Conservation (phyloP, 2,888 invertebrate genomes). For the Pachymerium ferrugineum region DNA sequence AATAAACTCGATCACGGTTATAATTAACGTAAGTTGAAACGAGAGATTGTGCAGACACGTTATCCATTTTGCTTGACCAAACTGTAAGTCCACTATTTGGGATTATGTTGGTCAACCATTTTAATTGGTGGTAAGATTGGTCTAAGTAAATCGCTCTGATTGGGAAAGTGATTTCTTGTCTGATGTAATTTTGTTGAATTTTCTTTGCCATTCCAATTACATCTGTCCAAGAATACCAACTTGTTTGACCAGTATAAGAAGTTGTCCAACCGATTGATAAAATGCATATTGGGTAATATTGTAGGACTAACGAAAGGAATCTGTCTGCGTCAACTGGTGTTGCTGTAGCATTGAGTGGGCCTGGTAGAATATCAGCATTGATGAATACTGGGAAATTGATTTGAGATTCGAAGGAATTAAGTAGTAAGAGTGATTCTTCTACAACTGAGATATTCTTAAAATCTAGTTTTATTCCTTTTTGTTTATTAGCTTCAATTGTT, state of each 20-base stretch:
- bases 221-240: conserved; percentile 47
- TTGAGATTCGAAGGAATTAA: conserved; percentile 50
- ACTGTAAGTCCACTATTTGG: conserved; percentile 66
- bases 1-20: conserved; percentile 63
- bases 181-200: conserved; percentile 48
- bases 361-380: conserved; percentile 77
- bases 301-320: conserved; percentile 59
- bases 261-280: conserved; percentile 86
- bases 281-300: conserved; percentile 58
- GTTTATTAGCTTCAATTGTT: conserved; percentile 51
- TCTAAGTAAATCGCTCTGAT: conserved; percentile 66
- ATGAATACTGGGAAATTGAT: conserved; percentile 71
- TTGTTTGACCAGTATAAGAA: conserved; percentile 38
- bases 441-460: conserved; percentile 74
- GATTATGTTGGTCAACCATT: conserved; percentile 55
- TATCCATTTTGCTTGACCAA: conserved; percentile 66
- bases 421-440: conserved; percentile 46
- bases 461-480: conserved; percentile 79
- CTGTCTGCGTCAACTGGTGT: conserved; percentile 59
- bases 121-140: conserved; percentile 58
- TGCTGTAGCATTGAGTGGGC: conserved; percentile 60
- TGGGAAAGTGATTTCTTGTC: conserved; percentile 73
- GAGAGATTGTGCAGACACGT: conserved; percentile 61
- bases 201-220: conserved; percentile 63
- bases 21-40: conserved; percentile 61